Base-by-base conservation (phyloP, 2,888 invertebrate species). In the Pediacus dermestoides region DNA sequence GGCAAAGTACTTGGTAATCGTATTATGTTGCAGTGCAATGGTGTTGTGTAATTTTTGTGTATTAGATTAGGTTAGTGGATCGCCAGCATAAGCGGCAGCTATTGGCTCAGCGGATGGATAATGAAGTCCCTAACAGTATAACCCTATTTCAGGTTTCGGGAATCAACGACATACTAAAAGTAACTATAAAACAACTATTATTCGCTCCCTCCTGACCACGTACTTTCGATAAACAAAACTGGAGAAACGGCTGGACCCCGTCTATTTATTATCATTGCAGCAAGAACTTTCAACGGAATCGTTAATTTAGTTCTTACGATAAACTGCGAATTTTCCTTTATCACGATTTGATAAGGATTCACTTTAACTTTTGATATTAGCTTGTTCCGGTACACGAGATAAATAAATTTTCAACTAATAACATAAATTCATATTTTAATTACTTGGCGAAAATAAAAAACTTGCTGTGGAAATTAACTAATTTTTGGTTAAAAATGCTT, bases 281-380 rank as follows among this genome's bases (percentile, higher is more conserved):
- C 39, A 28, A 14, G 34, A 31, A 35, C 33, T 38, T 35, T 41
- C 44, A 34, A 46, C 42, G 34, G 30, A 42, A 42, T 32, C 37
- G 39, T 14, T 28, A 28, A 28, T 28, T 28, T 28, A 13, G 4
- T 7, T 28, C 13, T 28, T 34, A 46, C 39, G 48, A 47, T 45
- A 47, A 51, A 50, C 38, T 46, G 51, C 46, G 44, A 51, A 51
- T 51, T 52, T 53, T 50, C 41, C 49, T 52, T 44, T 52, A 55
- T 55, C 53, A 55, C 46, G 45, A 50, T 54, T 57, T 56, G 60
- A 61, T 63, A 61, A 61, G 60, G 48, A 61, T 58, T 60, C 57
- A 55, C 58, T 59, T 57, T 54, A 61, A 62, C 55, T 63, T 62
- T 58, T 49, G 55, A 53, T 59, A 60, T 63, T 60, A 60, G 60